Percentiles rank a stretch among this genome's conserved stretches.
Evolutionary conservation across 2,888 invertebrate genomes (phyloP).

Genomic region (Hyles lineata): DNA sequence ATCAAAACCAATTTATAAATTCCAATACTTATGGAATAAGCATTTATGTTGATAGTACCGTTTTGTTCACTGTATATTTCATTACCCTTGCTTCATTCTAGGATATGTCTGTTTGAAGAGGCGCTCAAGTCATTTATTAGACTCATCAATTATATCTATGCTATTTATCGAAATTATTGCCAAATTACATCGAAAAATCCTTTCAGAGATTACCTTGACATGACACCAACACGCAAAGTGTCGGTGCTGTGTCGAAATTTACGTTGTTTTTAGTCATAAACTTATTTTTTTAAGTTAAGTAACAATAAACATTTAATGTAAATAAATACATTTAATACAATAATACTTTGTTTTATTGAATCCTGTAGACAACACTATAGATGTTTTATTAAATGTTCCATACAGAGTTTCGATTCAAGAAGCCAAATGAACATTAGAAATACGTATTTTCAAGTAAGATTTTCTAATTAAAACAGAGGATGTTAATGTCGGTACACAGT

Average conservation of each 20-base stretch:
- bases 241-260: conserved; percentile 73
- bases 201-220: conserved; percentile 67
- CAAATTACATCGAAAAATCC: conserved; percentile 59
- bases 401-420: background rate
- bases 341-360: conserved; percentile 27
- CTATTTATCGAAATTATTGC: conserved; percentile 54
- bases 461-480: background rate
- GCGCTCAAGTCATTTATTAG: conserved; percentile 55
- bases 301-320: conserved; percentile 65
- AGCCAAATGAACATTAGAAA: no score
- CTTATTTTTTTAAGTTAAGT: conserved; percentile 60
- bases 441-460: no score
- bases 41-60: conserved; percentile 13
- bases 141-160: conserved; percentile 20
- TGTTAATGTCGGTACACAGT: background rate
- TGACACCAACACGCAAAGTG: conserved; percentile 59
- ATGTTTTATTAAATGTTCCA: background rate
- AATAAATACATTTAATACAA: conserved; percentile 64
- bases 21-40: background rate
- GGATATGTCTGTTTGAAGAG: conserved; percentile 69
- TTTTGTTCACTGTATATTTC: background rate
- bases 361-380: background rate
- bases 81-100: background rate
- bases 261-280: conserved; percentile 71
- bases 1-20: no score